A percentile compares a stretch with the other conserved stretches of the same genome.
phyloP scores from a whole-genome alignment of 53 echinoderm and acorn worm species.

The Paelopatides confundens region DNA sequence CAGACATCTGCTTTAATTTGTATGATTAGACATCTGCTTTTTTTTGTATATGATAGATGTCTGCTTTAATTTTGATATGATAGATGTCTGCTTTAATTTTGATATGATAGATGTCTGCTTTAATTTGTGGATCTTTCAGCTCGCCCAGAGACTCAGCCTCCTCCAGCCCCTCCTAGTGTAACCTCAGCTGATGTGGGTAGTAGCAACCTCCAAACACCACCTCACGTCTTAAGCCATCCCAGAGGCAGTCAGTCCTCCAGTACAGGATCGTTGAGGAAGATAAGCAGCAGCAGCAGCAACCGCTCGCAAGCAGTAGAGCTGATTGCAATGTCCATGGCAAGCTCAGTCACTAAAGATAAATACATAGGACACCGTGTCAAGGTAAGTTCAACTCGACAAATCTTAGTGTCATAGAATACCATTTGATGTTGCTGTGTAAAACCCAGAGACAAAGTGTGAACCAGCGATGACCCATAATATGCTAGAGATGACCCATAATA shows the following conservation, averaged over 20 bases:
- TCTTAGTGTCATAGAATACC: too few species aligned
- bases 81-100: too few species aligned
- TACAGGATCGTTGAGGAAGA: constrained; percentile 77
- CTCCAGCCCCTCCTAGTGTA: not conserved
- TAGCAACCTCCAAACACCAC: constrained; percentile 70
- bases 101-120: too few species aligned
- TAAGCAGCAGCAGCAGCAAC: constrained; percentile 28
- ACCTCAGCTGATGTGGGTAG: constrained; percentile 9
- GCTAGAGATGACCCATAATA: too few species aligned
- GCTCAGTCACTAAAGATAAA: constrained; percentile 68
- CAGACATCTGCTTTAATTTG: too few species aligned
- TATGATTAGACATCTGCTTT: too few species aligned
- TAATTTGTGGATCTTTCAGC: not conserved
- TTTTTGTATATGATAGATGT: too few species aligned
- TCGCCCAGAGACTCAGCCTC: constrained; percentile 10
- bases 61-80: too few species aligned
- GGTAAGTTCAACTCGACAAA: constrained; percentile 5
- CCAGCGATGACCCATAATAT: too few species aligned
- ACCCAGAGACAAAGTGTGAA: too few species aligned
- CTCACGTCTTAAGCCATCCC: constrained; percentile 53
- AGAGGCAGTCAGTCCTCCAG: constrained; percentile 78
- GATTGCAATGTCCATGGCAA: constrained; percentile 64
- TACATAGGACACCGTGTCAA: constrained; percentile 78
- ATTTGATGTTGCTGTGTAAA: too few species aligned
- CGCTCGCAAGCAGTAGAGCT: constrained; percentile 34